Evolutionary conservation across 1,140 invertebrate genomes (phyloP).

Genomic region (Zaprionus capensis): DNA sequence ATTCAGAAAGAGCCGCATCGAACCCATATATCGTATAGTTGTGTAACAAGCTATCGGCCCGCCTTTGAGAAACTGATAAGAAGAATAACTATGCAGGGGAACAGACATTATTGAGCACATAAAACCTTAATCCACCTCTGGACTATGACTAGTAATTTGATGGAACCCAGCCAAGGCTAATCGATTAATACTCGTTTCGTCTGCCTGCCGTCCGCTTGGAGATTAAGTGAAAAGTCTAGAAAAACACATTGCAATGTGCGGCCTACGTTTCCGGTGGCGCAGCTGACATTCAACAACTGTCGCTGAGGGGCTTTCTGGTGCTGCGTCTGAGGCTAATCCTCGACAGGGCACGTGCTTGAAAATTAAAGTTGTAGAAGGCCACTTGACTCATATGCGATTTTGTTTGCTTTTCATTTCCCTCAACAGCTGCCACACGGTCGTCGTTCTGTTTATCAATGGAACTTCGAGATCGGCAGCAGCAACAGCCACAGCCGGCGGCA

Average conservation of each 20-base stretch:
- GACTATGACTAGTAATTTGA: conserved; percentile 8
- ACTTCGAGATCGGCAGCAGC: conserved; percentile 10
- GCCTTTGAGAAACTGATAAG: too few relatives aligned
- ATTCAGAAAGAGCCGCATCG: too few relatives aligned
- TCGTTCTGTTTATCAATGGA: conserved; percentile 43
- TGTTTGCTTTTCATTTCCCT: conserved; percentile 82
- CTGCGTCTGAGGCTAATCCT: conserved; percentile 68
- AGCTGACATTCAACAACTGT: conserved; percentile 64
- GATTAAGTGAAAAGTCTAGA: conserved; percentile 56
- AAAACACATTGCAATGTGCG: conserved; percentile 39
- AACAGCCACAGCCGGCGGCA: conserved; percentile 11
- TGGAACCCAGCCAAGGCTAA: conserved; percentile 32
- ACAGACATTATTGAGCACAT: too few relatives aligned
- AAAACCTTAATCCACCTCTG: not conserved
- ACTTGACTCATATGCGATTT: conserved; percentile 29
- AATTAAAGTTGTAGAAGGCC: conserved; percentile 46
- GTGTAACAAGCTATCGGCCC: too few relatives aligned
- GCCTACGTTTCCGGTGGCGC: conserved; percentile 58
- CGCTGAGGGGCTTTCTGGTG: conserved; percentile 24
- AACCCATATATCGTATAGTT: too few relatives aligned
- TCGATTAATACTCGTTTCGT: conserved; percentile 30
- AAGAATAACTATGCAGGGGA: too few relatives aligned
- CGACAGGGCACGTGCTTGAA: conserved; percentile 71
- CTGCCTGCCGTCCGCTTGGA: conserved; percentile 1
- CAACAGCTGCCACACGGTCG: conserved; percentile 66